These are phyloP conservation scores for Gobionotothen gibberifrons DNA, from an alignment of 2,797 vertebrate genomes.

Conservation along the genomic window DNA sequence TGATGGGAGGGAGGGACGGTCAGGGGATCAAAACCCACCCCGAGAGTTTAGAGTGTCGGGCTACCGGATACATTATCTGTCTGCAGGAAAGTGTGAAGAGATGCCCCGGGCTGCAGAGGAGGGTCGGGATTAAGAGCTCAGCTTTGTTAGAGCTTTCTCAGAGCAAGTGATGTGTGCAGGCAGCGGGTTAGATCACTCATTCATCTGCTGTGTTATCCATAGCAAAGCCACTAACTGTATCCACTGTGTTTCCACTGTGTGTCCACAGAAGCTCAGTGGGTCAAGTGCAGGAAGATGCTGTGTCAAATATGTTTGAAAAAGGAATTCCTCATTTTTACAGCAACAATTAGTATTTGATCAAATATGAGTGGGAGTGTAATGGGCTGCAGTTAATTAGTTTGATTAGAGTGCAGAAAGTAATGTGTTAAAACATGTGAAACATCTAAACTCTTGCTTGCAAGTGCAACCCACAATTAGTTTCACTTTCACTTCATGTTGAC, in stretches of 20 bases:
- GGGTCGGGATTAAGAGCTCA: slow-evolving; percentile 39
- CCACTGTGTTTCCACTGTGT: background rate
- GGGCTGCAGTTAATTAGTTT: background rate
- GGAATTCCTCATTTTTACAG: background rate
- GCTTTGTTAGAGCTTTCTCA: slow-evolving; percentile 9
- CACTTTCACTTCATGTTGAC: background rate
- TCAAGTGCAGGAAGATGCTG: background rate
- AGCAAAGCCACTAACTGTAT: background rate
- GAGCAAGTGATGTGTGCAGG: background rate
- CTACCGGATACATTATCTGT: slow-evolving; percentile 56
- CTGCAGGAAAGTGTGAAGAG: slow-evolving; percentile 56
- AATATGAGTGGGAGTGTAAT: background rate
- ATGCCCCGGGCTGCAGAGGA: slow-evolving; percentile 34
- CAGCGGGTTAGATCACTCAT: background rate
- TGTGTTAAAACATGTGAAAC: background rate
- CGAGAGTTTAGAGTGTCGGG: slow-evolving; percentile 38
- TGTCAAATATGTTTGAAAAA: background rate
- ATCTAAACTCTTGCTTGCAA: background rate
- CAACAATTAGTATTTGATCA: background rate
- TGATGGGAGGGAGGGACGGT: slow-evolving; percentile 36
- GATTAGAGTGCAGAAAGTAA: too few species aligned
- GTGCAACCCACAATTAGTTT: background rate
- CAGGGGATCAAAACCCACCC: slow-evolving; percentile 64
- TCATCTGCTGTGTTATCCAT: background rate
- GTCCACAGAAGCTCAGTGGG: background rate